These are phyloP conservation scores for Doryteuthis pealeii DNA, from an alignment of 1,140 invertebrate species.

Conservation along the genomic window DNA sequence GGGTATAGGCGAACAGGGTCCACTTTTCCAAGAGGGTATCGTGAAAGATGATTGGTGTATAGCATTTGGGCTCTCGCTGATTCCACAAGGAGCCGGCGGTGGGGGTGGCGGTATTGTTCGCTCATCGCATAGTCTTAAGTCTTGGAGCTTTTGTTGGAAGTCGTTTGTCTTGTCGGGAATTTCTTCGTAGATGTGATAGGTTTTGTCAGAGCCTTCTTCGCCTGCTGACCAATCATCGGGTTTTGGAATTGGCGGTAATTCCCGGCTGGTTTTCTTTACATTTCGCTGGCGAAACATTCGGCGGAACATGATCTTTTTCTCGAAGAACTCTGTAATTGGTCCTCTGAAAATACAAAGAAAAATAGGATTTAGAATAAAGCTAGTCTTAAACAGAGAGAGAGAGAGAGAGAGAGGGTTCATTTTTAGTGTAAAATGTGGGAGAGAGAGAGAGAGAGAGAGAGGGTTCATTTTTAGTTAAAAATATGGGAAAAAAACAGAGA, in stretches of 20 bases:
- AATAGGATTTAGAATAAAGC: background rate
- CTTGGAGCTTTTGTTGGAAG: no score
- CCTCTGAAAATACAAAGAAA: no score
- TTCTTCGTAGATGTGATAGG: background rate
- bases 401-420: background rate
- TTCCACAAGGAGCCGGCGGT: no score
- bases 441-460: background rate
- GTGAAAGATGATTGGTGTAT: no score
- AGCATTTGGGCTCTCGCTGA: no score
- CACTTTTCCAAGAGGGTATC: no score
- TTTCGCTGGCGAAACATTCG: background rate
- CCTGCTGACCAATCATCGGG: background rate
- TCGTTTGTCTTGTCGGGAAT: background rate
- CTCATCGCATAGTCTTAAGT: no score
- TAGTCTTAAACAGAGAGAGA: background rate
- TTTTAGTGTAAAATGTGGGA: background rate
- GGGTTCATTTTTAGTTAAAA: no score
- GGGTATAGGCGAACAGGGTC: no score
- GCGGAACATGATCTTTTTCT: background rate
- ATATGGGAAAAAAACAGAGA: no score
- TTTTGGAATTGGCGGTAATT: background rate
- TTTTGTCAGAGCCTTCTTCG: background rate
- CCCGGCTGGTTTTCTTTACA: background rate
- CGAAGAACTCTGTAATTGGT: no score
- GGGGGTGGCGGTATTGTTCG: no score